Evolutionary conservation across 2,113 vertebrate species (phyloP).

Genomic region (Hucho hucho): DNA sequence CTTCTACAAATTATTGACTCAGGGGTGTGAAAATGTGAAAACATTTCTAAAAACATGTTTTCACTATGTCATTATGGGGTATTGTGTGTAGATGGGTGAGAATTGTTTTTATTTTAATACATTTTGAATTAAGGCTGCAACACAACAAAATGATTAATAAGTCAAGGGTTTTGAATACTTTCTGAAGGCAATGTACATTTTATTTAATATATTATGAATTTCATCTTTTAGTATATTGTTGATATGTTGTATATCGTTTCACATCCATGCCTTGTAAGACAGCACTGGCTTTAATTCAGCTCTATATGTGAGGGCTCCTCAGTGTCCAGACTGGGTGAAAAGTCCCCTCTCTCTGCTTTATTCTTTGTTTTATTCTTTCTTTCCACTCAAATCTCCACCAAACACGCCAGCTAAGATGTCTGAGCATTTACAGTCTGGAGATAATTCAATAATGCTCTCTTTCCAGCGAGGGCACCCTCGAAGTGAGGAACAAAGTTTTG

Average conservation of each 20-base stretch:
- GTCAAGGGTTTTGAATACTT: too few species aligned
- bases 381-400: slow-evolving; percentile 23
- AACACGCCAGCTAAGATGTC: slow-evolving; percentile 33
- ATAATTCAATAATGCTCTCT: slow-evolving; percentile 66
- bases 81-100: too few species aligned
- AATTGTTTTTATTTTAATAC: too few species aligned
- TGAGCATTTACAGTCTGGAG: slow-evolving; percentile 51
- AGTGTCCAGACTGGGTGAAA: slow-evolving; percentile 27
- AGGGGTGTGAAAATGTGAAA: too few species aligned
- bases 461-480: slow-evolving; percentile 35
- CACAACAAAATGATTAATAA: too few species aligned
- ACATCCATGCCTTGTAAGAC: slow-evolving; percentile 13
- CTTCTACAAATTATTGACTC: too few species aligned
- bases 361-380: background rate
- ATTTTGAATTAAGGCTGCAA: too few species aligned
- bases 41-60: too few species aligned
- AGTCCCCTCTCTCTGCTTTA: slow-evolving; percentile 13
- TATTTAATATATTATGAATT: background rate
- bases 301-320: slow-evolving; percentile 14
- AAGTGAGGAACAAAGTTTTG: slow-evolving; percentile 35
- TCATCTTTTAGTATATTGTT: slow-evolving; percentile 36
- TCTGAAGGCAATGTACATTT: too few species aligned
- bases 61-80: too few species aligned
- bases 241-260: slow-evolving; percentile 10
- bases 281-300: slow-evolving; percentile 35